Conservation (phyloP, 2,113 vertebrate species). For the Podarcis muralis region DNA sequence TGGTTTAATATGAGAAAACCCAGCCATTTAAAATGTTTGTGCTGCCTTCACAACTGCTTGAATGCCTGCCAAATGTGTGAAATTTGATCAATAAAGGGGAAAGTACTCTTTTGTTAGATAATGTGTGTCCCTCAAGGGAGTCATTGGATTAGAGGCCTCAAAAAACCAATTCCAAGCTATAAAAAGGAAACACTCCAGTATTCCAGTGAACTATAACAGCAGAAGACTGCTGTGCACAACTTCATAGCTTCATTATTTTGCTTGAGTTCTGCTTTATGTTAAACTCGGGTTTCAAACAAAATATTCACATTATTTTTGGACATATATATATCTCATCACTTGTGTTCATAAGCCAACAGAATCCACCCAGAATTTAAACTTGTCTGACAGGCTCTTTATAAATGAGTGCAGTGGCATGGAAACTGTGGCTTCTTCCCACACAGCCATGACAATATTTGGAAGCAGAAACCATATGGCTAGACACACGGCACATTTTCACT, state of each 20-base stretch:
- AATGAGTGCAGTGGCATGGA: constrained; percentile 43
- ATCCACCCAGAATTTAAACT: constrained; percentile 29
- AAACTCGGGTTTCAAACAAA: constrained; percentile 47
- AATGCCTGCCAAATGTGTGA: background rate
- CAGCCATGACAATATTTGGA: no score
- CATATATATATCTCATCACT: constrained; percentile 40
- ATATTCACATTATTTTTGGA: constrained; percentile 40
- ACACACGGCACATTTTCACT: background rate
- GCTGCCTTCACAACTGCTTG: background rate
- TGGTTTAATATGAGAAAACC: no score
- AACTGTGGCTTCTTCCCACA: constrained; percentile 47
- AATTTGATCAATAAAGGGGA: background rate
- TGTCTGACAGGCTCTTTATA: constrained; percentile 29
- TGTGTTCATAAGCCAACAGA: constrained; percentile 42
- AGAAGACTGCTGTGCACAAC: background rate
- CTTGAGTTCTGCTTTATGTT: constrained; percentile 42
- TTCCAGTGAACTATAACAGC: constrained; percentile 30
- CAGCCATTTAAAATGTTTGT: no score
- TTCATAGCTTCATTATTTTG: constrained; percentile 32
- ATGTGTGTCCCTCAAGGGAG: background rate
- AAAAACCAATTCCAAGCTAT: background rate
- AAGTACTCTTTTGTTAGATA: background rate
- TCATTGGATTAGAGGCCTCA: constrained; percentile 16
- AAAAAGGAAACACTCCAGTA: background rate
- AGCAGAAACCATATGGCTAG: background rate